Evolutionary conservation across 2,797 vertebrate genomes (phyloP), one percentile per base, ranked within the genome.

Genomic region (Paedocypris micromegethes): DNA sequence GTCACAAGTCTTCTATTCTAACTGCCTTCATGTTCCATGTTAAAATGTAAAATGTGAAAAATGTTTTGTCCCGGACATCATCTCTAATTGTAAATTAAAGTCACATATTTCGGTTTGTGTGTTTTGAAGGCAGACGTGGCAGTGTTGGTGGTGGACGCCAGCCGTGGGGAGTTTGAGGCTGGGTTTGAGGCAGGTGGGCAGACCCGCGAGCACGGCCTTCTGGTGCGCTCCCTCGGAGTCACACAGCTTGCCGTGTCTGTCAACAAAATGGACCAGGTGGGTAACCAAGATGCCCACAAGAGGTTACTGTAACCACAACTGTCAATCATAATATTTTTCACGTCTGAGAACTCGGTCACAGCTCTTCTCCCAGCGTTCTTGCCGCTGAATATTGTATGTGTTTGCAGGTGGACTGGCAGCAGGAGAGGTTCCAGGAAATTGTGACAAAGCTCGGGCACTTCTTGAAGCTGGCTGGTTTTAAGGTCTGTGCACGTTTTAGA

Each of bases 191-290:
- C 97, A 0, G 97, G 97, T 0, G 97, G 97, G 68, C 97, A 99
- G 73, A 98, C 97, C 58, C 89, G 96, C 73, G 96, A 99, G 70
- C 96, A 99, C 52, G 96, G 92, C 37, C 84, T 98, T 58, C 80
- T 99, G 78, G 97, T 98, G 72, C 93, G 97, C 0, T 99, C 97
- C 50, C 92, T 99, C 3, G 96, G 97, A 38, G 96, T 99, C 77
- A 98, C 95, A 2, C 97, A 99, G 79, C 89, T 99, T 64, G 95
- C 93, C 40, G 95, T 99, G 71, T 95, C 94, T 3, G 89, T 99
- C 85, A 99, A 99, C 88, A 99, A 99, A 85, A 99, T 99, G 97
- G 97, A 99, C 84, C 96, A 98, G 94, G 97, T 98, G 90, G 66
- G 81, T 72, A 73, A 70, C 75, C 67, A 57, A 50, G 40, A 43